Percentiles rank a stretch among this genome's conserved stretches.
Evolutionary conservation across 1,140 invertebrate genomes (phyloP).

Genomic region (Lutraria rhynchaena): DNA sequence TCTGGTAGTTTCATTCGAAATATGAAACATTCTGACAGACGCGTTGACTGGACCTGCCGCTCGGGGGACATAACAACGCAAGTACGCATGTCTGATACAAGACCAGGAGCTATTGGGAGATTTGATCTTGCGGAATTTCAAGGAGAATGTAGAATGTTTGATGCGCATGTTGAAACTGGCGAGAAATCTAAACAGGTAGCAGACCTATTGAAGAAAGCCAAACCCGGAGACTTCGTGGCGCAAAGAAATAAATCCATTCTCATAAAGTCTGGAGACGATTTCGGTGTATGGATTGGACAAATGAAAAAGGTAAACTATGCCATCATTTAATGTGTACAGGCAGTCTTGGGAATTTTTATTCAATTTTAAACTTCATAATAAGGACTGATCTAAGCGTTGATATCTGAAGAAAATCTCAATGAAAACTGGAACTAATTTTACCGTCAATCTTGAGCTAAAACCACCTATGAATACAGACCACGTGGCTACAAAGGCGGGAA

Average conservation of each 20-base stretch:
- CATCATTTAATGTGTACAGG: no score
- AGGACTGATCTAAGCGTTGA: no score
- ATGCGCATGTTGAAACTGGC: conserved; percentile 18
- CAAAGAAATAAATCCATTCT: conserved; percentile 1
- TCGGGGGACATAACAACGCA: conserved; percentile 5
- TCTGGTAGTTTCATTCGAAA: no score
- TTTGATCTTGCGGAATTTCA: background rate
- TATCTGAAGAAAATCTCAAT: no score
- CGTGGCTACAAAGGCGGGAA: no score
- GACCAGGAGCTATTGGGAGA: conserved; percentile 11
- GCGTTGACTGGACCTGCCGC: conserved; percentile 15
- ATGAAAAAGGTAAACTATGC: no score
- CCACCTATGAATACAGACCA: no score
- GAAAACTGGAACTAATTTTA: no score
- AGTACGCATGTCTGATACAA: conserved; percentile 34
- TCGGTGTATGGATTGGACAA: conserved; percentile 33
- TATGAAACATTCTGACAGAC: conserved; percentile 15
- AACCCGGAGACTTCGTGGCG: background rate
- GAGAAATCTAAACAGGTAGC: no score
- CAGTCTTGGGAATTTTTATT: no score
- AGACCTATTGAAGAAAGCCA: background rate
- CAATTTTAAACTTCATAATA: no score
- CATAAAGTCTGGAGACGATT: background rate
- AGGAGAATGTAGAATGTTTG: conserved; percentile 7
- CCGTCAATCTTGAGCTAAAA: no score